Evolutionary conservation across 2,888 invertebrate species (phyloP).

Genomic region (Elegia similella): DNA sequence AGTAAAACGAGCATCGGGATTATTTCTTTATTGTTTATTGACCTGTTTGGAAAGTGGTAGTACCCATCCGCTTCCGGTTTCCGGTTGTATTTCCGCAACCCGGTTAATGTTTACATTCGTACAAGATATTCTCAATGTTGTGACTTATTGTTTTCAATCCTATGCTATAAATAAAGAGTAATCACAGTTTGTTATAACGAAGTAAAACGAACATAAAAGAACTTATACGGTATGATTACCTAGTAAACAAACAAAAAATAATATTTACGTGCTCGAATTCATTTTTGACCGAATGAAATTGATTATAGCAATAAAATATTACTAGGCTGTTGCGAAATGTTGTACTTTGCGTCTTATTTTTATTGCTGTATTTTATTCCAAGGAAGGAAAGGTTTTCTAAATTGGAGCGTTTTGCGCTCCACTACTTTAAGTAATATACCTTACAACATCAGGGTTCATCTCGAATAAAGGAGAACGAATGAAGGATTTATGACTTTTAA

Average conservation of each 20-base stretch:
- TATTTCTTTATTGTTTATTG: slow-evolving; percentile 1
- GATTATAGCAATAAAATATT: background rate
- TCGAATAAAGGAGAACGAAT: background rate
- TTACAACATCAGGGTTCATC: slow-evolving; percentile 10
- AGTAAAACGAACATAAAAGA: too few relatives aligned
- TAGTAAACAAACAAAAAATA: too few relatives aligned
- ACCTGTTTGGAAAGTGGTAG: background rate
- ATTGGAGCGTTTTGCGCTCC: slow-evolving; percentile 11
- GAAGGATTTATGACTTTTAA: background rate
- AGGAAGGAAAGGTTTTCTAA: slow-evolving; percentile 3
- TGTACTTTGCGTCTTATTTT: background rate
- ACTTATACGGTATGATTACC: too few relatives aligned
- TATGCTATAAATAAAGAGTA: too few relatives aligned
- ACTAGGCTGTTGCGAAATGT: background rate
- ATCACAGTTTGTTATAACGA: too few relatives aligned
- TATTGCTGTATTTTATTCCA: slow-evolving; percentile 9
- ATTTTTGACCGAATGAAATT: background rate
- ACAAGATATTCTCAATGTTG: background rate
- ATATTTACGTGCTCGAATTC: too few relatives aligned
- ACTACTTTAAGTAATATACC: slow-evolving; percentile 5
- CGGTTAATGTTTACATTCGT: background rate
- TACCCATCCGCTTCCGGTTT: slow-evolving; percentile 13
- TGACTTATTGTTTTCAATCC: too few relatives aligned
- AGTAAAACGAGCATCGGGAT: background rate
- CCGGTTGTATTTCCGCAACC: slow-evolving; percentile 4